Evolutionary conservation across 2,113 vertebrate genomes (phyloP).

Genomic region (Psammodynastes pulverulentus): DNA sequence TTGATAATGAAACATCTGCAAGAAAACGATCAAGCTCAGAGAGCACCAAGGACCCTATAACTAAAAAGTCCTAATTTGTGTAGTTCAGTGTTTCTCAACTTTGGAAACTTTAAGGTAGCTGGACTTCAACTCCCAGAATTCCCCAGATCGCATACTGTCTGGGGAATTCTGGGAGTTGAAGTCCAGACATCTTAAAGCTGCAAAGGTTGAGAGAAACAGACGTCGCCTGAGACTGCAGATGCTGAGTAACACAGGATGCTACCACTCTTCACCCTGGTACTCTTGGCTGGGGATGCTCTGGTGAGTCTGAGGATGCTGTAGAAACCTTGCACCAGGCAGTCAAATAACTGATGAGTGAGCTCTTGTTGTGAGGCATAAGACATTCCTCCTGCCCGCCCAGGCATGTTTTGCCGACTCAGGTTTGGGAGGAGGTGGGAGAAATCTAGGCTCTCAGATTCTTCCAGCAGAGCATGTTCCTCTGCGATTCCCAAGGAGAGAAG

Average conservation of each 20-base stretch:
- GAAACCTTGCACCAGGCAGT: neutral
- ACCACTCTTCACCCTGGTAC: neutral
- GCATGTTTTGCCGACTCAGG: slow-evolving; percentile 21
- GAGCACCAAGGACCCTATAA: neutral
- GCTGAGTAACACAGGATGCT: neutral
- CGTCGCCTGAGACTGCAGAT: no score
- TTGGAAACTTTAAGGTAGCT: no score
- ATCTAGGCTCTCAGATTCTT: neutral
- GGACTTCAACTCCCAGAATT: no score
- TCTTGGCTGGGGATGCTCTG: neutral
- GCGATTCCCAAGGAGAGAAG: neutral
- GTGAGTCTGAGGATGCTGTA: neutral
- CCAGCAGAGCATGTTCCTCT: slow-evolving; percentile 7
- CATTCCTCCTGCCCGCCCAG: neutral
- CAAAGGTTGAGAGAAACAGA: neutral
- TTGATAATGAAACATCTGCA: neutral
- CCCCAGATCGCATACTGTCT: neutral
- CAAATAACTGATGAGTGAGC: neutral
- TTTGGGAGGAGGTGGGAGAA: slow-evolving; percentile 4
- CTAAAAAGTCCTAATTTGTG: neutral
- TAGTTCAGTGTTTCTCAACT: no score
- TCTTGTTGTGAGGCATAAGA: neutral
- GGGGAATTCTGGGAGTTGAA: neutral
- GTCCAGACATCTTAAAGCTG: neutral
- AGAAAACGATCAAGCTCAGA: neutral